phyloP scores from a whole-genome alignment of 2,113 vertebrate genomes.

The Petrocephalus zakoni region DNA sequence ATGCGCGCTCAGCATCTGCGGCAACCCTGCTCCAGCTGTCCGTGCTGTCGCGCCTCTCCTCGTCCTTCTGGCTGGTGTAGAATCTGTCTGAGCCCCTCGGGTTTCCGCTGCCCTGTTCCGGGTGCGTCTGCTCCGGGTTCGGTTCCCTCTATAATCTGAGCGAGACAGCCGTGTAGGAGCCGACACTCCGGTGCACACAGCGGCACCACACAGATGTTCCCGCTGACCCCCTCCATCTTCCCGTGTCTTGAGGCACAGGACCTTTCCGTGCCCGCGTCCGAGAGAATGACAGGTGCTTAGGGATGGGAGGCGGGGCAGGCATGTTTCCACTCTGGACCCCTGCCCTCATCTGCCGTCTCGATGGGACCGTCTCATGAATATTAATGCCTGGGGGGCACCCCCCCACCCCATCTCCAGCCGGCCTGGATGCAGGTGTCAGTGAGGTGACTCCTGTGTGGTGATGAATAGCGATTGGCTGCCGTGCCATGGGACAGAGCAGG shows the following conservation, averaged over 20 bases:
- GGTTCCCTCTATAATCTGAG: background rate
- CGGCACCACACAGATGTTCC: slow-evolving; percentile 22
- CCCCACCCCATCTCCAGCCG: slow-evolving; percentile 44
- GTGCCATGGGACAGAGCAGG: slow-evolving; percentile 58
- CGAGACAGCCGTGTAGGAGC: background rate
- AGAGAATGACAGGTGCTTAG: slow-evolving; percentile 55
- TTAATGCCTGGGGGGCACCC: slow-evolving; percentile 43
- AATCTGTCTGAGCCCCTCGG: background rate
- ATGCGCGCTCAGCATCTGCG: background rate
- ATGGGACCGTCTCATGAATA: slow-evolving; percentile 52
- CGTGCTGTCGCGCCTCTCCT: background rate
- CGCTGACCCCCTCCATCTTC: slow-evolving; percentile 10
- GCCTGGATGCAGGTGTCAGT: slow-evolving; percentile 45
- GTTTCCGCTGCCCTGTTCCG: background rate
- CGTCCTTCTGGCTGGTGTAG: background rate
- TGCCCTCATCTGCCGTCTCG: background rate
- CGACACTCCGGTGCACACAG: background rate
- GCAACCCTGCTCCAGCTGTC: background rate
- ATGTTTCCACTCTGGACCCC: slow-evolving; percentile 39
- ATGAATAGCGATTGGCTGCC: slow-evolving; percentile 61
- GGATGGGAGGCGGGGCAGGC: slow-evolving; percentile 59
- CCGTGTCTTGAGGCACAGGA: slow-evolving; percentile 45
- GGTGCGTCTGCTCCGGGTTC: background rate
- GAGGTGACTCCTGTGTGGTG: slow-evolving; percentile 56
- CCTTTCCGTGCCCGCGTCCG: slow-evolving; percentile 27